Evolutionary conservation across 1,140 invertebrate genomes (phyloP).

Genomic region (Ganaspis sp.): DNA sequence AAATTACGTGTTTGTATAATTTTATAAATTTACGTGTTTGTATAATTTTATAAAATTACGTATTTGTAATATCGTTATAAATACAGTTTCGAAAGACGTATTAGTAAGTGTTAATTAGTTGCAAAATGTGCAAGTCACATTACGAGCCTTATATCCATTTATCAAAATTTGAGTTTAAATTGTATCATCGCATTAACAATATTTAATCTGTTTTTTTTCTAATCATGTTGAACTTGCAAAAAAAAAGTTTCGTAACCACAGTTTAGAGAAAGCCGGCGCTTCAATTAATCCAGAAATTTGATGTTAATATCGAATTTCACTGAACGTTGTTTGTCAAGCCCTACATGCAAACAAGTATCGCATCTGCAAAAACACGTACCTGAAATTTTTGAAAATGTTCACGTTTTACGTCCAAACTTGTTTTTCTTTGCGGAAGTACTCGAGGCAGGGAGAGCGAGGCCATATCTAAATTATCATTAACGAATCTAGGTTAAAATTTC

Average conservation of each 20-base stretch:
- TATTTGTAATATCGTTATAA: too few species aligned
- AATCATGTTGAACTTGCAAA: too few species aligned
- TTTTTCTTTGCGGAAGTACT: conserved; percentile 84
- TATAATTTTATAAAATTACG: too few species aligned
- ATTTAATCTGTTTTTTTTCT: too few species aligned
- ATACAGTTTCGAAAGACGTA: background rate
- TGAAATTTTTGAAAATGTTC: conserved; percentile 87
- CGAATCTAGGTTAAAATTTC: background rate
- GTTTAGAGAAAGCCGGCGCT: background rate
- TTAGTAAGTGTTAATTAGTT: background rate
- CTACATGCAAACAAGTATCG: background rate
- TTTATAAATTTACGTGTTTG: too few species aligned
- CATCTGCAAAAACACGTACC: conserved; percentile 73
- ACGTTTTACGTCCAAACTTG: conserved; percentile 83
- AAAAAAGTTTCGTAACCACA: too few species aligned
- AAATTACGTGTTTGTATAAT: too few species aligned
- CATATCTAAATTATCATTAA: conserved; percentile 74
- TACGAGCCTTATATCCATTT: background rate
- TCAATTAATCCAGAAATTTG: background rate
- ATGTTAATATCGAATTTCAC: background rate
- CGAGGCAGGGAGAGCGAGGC: conserved; percentile 84
- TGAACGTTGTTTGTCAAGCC: background rate
- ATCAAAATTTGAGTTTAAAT: background rate
- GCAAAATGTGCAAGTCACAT: background rate
- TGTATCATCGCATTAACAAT: background rate